Percentiles rank a stretch among this genome's conserved stretches.
Conservation (phyloP, 2,113 vertebrate genomes). For the Perccottus glenii region DNA sequence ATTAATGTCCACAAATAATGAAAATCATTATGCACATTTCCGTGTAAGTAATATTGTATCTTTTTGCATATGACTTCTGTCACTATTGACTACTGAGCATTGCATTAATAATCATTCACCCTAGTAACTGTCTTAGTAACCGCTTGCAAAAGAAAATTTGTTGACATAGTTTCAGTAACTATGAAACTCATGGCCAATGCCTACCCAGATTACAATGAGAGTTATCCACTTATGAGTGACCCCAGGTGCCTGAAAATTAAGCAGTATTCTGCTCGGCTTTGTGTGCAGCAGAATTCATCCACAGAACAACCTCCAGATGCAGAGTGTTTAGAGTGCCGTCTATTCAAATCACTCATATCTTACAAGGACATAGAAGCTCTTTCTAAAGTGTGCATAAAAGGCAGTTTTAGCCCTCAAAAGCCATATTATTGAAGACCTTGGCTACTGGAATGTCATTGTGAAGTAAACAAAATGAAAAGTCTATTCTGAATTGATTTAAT, state of each 20-base stretch:
- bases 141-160: neutral
- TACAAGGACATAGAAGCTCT: slow-evolving; percentile 33
- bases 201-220: neutral
- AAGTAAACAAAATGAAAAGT: slow-evolving; percentile 17
- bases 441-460: slow-evolving; percentile 2
- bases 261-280: slow-evolving; percentile 16
- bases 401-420: slow-evolving; percentile 12
- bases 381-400: slow-evolving; percentile 13
- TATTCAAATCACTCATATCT: slow-evolving; percentile 21
- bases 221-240: slow-evolving; percentile 13
- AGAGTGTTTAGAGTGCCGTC: slow-evolving; percentile 1
- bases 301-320: slow-evolving; percentile 22
- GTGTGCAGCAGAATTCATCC: slow-evolving; percentile 17
- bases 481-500: neutral
- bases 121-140: neutral
- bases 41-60: too few relatives aligned
- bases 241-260: slow-evolving; percentile 19
- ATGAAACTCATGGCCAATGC: slow-evolving; percentile 5
- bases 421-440: slow-evolving; percentile 7
- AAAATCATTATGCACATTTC: too few relatives aligned
- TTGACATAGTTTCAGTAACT: slow-evolving; percentile 1
- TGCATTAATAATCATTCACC: too few relatives aligned
- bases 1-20: too few relatives aligned
- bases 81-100: too few relatives aligned
- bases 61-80: too few relatives aligned